phyloP scores from a whole-genome alignment of 2,113 vertebrate species.

The Siphamia tubifer region DNA sequence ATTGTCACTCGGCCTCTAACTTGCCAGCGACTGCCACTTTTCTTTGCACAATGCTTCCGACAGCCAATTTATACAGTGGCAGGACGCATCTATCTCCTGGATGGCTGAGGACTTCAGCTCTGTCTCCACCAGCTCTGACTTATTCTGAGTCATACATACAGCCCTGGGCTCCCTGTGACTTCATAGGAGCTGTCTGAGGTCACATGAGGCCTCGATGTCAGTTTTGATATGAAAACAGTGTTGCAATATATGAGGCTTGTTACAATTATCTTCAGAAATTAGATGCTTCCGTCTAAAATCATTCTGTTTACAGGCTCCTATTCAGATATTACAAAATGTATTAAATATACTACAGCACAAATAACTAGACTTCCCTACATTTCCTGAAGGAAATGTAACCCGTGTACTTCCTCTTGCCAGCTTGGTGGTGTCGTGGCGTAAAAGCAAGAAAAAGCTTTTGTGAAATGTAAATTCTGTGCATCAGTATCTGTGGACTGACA shows the following conservation, averaged over 20 bases:
- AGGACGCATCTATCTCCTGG: slow-evolving; percentile 69
- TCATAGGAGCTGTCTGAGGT: background rate
- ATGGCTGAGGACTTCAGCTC: slow-evolving; percentile 14
- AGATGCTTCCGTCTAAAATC: background rate
- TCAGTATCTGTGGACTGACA: too few relatives aligned
- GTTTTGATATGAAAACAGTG: slow-evolving; percentile 2
- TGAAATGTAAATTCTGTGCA: too few relatives aligned
- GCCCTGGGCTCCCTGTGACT: slow-evolving; percentile 21
- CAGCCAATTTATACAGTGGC: slow-evolving; percentile 72
- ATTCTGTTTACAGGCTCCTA: too few relatives aligned
- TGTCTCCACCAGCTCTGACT: slow-evolving; percentile 6
- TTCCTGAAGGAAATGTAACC: too few relatives aligned
- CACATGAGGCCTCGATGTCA: slow-evolving; percentile 11
- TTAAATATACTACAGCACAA: too few relatives aligned
- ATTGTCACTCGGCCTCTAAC: slow-evolving; percentile 51
- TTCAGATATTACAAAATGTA: too few relatives aligned
- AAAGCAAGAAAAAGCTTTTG: too few relatives aligned
- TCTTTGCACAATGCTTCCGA: slow-evolving; percentile 58
- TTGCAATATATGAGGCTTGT: background rate
- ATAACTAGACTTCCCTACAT: too few relatives aligned
- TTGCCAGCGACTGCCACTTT: slow-evolving; percentile 37
- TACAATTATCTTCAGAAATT: background rate
- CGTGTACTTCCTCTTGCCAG: too few relatives aligned
- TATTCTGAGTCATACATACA: slow-evolving; percentile 11
- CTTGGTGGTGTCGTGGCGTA: too few relatives aligned